Conservation (phyloP, 2,113 vertebrate species). For the human (Homo sapiens) region GRCh38 chr5:10614001-10614500, state of each 20-base stretch:
- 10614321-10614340: neutral
- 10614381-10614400: neutral
- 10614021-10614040: neutral
- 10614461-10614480: neutral
- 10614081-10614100: neutral
- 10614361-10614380: neutral
- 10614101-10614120: neutral
- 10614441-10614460: neutral
- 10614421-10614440: neutral
- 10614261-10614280: neutral
- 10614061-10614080: neutral
- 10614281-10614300: neutral
- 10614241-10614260: neutral
- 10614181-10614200: fast-evolving
- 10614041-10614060: neutral
- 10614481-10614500: too few species aligned
- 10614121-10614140: neutral
- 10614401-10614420: neutral
- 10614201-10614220: neutral
- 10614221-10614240: neutral
- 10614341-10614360: neutral
- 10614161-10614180: neutral
- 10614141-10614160: neutral
- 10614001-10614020: neutral
- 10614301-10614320: neutral